Percentiles rank a stretch among this genome's conserved stretches.
Conservation (phyloP, 1,140 invertebrate genomes). For the Amphibalanus amphitrite region DNA sequence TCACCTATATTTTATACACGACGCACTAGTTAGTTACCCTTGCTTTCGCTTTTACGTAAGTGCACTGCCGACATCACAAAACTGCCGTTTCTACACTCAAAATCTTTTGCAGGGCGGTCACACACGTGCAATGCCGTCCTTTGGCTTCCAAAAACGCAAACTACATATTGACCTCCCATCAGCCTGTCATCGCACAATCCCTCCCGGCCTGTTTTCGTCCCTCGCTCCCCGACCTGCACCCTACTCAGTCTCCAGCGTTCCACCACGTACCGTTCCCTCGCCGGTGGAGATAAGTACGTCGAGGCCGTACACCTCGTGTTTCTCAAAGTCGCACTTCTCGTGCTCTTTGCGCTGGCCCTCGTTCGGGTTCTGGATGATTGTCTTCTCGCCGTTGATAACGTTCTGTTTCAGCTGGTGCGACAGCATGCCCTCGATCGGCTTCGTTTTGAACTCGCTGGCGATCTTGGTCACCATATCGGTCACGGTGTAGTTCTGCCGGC, state of each 20-base stretch:
- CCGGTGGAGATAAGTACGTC: constrained; percentile 92
- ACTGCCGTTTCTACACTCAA: too few relatives aligned
- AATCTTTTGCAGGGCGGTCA: too few relatives aligned
- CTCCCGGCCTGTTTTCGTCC: too few relatives aligned
- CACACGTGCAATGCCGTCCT: too few relatives aligned
- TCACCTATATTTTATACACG: too few relatives aligned
- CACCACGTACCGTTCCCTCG: constrained; percentile 48
- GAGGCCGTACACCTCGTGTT: constrained; percentile 95
- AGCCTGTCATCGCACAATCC: too few relatives aligned
- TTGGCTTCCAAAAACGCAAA: too few relatives aligned
- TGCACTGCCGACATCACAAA: too few relatives aligned
- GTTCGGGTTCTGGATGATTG: constrained; percentile 94
- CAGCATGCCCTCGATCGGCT: constrained; percentile 96
- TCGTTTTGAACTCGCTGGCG: constrained; percentile 80
- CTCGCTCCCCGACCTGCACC: too few relatives aligned
- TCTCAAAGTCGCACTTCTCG: constrained; percentile 90
- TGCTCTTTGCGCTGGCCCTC: constrained; percentile 95
- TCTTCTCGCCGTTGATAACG: constrained; percentile 96
- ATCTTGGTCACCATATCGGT: constrained; percentile 88
- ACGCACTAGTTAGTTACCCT: too few relatives aligned
- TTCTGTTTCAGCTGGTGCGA: constrained; percentile 94
- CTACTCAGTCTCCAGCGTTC: not conserved
- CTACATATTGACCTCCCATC: too few relatives aligned
- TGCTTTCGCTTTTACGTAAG: too few relatives aligned
- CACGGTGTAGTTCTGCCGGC: constrained; percentile 71